Evolutionary conservation across 2,113 vertebrate genomes (phyloP).

Genomic region (Sinocyclocheilus anshuiensis): DNA sequence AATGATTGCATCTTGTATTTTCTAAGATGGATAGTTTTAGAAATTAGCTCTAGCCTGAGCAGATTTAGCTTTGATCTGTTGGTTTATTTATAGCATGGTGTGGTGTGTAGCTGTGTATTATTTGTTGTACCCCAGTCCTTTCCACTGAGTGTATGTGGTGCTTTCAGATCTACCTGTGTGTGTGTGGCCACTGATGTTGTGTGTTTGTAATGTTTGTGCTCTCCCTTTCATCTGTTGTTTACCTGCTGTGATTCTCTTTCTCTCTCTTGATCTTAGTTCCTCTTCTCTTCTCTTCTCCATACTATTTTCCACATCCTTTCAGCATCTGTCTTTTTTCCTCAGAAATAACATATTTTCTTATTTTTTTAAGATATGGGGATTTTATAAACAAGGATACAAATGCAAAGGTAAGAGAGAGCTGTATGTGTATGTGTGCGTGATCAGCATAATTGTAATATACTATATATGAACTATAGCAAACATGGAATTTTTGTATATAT

Average conservation of each 20-base stretch:
- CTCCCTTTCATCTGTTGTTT: constrained; percentile 77
- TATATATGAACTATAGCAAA: too few relatives aligned
- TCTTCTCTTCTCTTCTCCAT: not conserved
- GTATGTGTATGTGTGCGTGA: not conserved
- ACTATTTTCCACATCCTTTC: not conserved
- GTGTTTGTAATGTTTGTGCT: constrained; percentile 55
- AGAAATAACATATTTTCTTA: not conserved
- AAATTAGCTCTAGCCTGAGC: not conserved
- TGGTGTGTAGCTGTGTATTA: not conserved
- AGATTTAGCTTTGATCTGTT: not conserved
- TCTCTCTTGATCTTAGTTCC: not conserved
- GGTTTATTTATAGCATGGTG: constrained; percentile 1
- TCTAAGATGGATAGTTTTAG: not conserved
- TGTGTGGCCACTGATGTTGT: constrained; percentile 21
- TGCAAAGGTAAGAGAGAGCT: constrained; percentile 81
- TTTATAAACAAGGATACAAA: constrained; percentile 91
- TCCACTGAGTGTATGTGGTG: constrained; percentile 18
- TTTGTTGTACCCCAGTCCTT: constrained; percentile 22
- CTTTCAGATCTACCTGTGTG: constrained; percentile 22
- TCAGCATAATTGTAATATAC: not conserved
- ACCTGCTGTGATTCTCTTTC: constrained; percentile 49
- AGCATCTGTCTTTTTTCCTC: not conserved
- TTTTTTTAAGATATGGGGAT: constrained; percentile 82
- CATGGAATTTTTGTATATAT: too few relatives aligned
- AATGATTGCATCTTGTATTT: not conserved